These are phyloP conservation scores for Mechanitis messenoides DNA, from an alignment of 2,888 invertebrate species.

Conservation along the genomic window DNA sequence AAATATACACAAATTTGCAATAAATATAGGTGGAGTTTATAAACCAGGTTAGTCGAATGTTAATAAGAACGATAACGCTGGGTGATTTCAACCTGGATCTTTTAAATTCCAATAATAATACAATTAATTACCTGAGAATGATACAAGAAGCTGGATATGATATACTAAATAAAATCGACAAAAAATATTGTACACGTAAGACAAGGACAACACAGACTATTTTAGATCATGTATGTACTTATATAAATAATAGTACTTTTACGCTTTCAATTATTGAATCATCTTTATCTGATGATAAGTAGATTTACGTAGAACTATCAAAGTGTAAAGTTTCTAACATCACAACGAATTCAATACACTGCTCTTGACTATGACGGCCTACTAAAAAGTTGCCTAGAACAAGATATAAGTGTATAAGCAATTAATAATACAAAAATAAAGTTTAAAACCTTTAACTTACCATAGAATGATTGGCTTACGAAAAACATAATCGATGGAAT, in stretches of 20 bases:
- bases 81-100: constrained; percentile 24
- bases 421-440: constrained; percentile 12
- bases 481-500: constrained; percentile 3
- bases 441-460: constrained; percentile 15
- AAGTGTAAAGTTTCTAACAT: constrained; percentile 8
- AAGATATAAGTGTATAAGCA: constrained; percentile 8
- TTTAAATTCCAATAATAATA: not conserved
- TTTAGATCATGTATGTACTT: constrained; percentile 31
- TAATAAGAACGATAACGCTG: constrained; percentile 17
- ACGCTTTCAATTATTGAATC: constrained; percentile 28
- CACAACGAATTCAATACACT: constrained; percentile 11
- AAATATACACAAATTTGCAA: constrained; percentile 19
- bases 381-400: not conserved
- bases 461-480: not conserved
- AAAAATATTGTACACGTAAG: constrained; percentile 28
- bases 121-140: not conserved
- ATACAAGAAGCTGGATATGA: constrained; percentile 13
- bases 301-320: constrained; percentile 26
- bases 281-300: constrained; percentile 31
- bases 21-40: constrained; percentile 26
- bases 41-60: constrained; percentile 21
- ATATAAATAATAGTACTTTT: constrained; percentile 27
- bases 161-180: constrained; percentile 28
- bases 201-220: constrained; percentile 26
- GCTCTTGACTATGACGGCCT: constrained; percentile 11